phyloP scores from a whole-genome alignment of 2,888 invertebrate genomes.

The Pycnomerus fuliginosus region DNA sequence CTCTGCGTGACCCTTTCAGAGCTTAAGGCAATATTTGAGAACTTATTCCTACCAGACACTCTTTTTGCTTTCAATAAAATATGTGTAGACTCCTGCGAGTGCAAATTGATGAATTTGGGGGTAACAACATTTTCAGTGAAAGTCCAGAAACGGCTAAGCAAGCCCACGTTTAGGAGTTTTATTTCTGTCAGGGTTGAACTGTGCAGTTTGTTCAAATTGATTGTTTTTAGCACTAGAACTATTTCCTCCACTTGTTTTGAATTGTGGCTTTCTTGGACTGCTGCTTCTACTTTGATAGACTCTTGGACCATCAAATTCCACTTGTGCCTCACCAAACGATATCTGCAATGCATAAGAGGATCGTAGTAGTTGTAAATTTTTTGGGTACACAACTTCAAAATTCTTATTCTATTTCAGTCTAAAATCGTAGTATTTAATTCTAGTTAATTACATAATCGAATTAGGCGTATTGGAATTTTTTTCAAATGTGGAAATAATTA shows the following conservation, averaged over 20 bases:
- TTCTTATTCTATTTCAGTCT: too few species aligned
- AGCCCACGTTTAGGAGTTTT: constrained; percentile 59
- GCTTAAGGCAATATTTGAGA: constrained; percentile 48
- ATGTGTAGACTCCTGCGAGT: constrained; percentile 57
- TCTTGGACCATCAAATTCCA: constrained; percentile 65
- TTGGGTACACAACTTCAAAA: too few species aligned
- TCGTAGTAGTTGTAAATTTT: too few species aligned
- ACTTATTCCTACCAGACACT: constrained; percentile 35
- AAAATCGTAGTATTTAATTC: too few species aligned
- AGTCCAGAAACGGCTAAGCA: constrained; percentile 64
- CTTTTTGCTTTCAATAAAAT: constrained; percentile 55
- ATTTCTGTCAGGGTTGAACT: constrained; percentile 60
- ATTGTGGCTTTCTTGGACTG: constrained; percentile 53
- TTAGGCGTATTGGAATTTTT: too few species aligned
- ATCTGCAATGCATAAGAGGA: too few species aligned
- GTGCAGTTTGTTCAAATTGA: constrained; percentile 67
- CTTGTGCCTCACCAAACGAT: constrained; percentile 64
- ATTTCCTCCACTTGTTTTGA: constrained; percentile 57
- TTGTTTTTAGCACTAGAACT: constrained; percentile 66
- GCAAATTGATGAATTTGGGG: constrained; percentile 50
- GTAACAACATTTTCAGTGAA: constrained; percentile 47
- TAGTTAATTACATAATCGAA: too few species aligned
- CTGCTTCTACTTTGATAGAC: constrained; percentile 59
- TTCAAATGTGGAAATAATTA: too few species aligned
- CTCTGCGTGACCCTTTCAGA: constrained; percentile 36